Evolutionary conservation across 2,797 vertebrate species (phyloP).

Genomic region (Psittacula derbiana): DNA sequence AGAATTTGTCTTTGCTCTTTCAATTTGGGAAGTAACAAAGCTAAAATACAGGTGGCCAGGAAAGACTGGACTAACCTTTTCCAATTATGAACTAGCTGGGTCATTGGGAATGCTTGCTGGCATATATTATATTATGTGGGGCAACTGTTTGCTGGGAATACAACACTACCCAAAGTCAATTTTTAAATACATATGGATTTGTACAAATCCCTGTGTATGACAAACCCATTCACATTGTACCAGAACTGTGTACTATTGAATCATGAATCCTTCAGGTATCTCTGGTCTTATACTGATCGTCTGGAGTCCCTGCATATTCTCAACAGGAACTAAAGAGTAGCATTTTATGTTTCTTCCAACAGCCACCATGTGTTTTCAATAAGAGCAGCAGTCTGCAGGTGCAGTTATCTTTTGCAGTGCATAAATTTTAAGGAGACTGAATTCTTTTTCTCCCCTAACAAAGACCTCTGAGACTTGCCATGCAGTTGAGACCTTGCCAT

Average conservation of each 20-base stretch:
- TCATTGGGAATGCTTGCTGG: background rate
- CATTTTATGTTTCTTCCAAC: conserved; percentile 42
- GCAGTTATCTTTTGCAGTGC: conserved; percentile 68
- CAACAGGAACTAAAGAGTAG: conserved; percentile 27
- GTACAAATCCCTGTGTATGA: background rate
- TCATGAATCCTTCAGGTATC: background rate
- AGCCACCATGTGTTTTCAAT: conserved; percentile 63
- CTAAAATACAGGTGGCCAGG: conserved; percentile 39
- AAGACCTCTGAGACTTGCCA: conserved; percentile 54
- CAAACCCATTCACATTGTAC: background rate
- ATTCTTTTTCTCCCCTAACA: conserved; percentile 59
- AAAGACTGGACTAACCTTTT: conserved; percentile 46
- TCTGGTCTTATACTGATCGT: background rate
- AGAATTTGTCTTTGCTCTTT: conserved; percentile 15
- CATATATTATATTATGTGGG: background rate
- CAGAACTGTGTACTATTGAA: background rate
- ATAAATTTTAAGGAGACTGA: conserved; percentile 70
- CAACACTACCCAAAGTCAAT: background rate
- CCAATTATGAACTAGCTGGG: background rate
- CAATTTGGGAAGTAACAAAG: conserved; percentile 15
- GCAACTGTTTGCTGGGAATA: background rate
- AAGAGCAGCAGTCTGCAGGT: conserved; percentile 61
- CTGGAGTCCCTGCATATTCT: conserved; percentile 3
- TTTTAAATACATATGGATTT: background rate
- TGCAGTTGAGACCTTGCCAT: conserved; percentile 34